Percentiles rank a stretch among this genome's conserved stretches.
phyloP scores from a whole-genome alignment of 1,140 invertebrate species.

The Metaphire vulgaris region DNA sequence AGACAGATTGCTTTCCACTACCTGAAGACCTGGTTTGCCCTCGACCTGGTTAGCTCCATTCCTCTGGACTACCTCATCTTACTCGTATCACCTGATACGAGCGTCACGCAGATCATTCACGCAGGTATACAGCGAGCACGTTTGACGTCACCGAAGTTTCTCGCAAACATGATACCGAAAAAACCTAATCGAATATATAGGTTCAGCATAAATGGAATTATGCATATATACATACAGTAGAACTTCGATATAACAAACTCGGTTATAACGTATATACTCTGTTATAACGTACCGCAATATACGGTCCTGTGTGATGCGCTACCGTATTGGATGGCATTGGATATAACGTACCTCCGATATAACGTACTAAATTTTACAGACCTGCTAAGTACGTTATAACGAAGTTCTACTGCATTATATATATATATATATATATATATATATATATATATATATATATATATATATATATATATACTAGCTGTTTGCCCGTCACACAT shows the following conservation, averaged over 20 bases:
- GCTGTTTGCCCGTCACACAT: too few species aligned
- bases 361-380: too few species aligned
- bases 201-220: not conserved
- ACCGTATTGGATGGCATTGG: too few species aligned
- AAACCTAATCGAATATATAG: not conserved
- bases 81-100: conserved; percentile 11
- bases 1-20: conserved; percentile 97
- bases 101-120: conserved; percentile 18
- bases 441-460: too few species aligned
- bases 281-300: too few species aligned
- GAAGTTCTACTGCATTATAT: too few species aligned
- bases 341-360: too few species aligned
- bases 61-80: conserved; percentile 96
- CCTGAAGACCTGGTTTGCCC: conserved; percentile 97
- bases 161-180: not conserved
- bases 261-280: not conserved
- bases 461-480: too few species aligned
- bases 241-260: not conserved
- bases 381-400: too few species aligned
- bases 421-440: too few species aligned
- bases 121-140: conserved; percentile 3
- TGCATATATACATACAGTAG: not conserved
- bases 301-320: too few species aligned
- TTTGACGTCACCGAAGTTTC: not conserved
- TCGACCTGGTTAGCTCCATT: conserved; percentile 97